Base-by-base conservation (phyloP, 2,797 vertebrate species). In the Pogoniulus pusillus region DNA sequence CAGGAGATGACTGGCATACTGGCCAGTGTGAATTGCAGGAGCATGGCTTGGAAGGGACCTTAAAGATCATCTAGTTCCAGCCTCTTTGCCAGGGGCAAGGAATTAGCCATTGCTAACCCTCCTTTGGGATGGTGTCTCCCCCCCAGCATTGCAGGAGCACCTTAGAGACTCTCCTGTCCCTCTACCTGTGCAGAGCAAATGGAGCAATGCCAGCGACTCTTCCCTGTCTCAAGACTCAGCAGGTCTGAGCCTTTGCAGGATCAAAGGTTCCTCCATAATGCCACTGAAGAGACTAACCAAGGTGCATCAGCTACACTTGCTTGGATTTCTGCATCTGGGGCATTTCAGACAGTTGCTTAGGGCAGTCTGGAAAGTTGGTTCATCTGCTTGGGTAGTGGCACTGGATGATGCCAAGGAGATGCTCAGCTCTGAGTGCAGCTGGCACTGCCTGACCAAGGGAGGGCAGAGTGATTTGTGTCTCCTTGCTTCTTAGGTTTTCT, bases 191-290 rank as follows among this genome's bases (percentile, higher is more conserved):
- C 49, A 66, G 29, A 43, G 29, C 76, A 75, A 30, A 26, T 16
- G 34, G 37, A 55, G 34, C 3, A 2, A 51, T 1, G 16, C 0
- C 32, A 30, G 6, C 0, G 2, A 5, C 26, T 39, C 35, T 34
- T 54, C 45, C 45, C n/a, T 24, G 13, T 10, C 58, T 62, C 13
- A 8, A 14, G 32, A 23, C 45, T 32, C 47, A 34, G 27, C 62
- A 58, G 63, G 10, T 32, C 65, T 82, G 58, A 83, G 73, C 27
- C 35, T 41, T 24, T 5, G 3, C 34, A 45, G 30, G 11, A 0
- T 2, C 41, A 43, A 23, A 76, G 27, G 3, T 2, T 41, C 27
- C 29, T 22, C 30, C 49, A 16, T 10, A 55, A 5, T 1, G 0
- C 19, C 74, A 71, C 32, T 2, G 1, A 45, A 60, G 24, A 47